phyloP scores from a whole-genome alignment of 1,140 invertebrate genomes.

The Trinorchestia longiramus region DNA sequence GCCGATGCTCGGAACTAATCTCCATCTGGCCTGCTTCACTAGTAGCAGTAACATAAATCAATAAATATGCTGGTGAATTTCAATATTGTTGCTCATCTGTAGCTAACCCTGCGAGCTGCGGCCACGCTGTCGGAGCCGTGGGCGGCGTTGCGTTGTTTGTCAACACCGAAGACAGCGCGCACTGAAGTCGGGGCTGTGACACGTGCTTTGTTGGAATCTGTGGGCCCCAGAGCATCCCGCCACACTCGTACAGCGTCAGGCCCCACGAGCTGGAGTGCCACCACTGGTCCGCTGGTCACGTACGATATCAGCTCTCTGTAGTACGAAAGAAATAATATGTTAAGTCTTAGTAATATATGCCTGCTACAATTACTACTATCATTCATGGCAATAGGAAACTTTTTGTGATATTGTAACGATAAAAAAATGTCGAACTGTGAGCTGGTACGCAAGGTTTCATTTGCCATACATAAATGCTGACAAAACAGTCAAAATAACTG shows the following conservation, averaged over 20 bases:
- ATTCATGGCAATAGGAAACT: no score
- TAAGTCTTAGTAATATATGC: no score
- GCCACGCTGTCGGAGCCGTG: conserved; percentile 77
- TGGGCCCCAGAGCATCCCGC: conserved; percentile 77
- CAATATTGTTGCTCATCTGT: neutral
- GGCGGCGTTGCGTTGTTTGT: conserved; percentile 79
- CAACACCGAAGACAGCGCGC: conserved; percentile 80
- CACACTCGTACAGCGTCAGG: conserved; percentile 78
- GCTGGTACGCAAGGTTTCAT: no score
- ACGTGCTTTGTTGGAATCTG: conserved; percentile 77
- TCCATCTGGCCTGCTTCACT: no score
- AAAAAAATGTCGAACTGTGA: no score
- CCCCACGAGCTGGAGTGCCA: conserved; percentile 82
- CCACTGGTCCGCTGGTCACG: conserved; percentile 79
- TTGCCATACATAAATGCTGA: no score
- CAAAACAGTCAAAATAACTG: no score
- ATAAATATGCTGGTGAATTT: neutral
- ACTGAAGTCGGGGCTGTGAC: conserved; percentile 75
- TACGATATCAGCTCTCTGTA: conserved; percentile 74
- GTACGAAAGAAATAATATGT: no score
- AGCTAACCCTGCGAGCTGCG: conserved; percentile 73
- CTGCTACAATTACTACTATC: no score
- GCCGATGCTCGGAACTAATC: no score
- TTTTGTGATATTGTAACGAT: no score
- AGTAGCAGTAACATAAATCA: no score